Evolutionary conservation across 1,140 invertebrate species (phyloP).

Genomic region (Cyclina sinensis): DNA sequence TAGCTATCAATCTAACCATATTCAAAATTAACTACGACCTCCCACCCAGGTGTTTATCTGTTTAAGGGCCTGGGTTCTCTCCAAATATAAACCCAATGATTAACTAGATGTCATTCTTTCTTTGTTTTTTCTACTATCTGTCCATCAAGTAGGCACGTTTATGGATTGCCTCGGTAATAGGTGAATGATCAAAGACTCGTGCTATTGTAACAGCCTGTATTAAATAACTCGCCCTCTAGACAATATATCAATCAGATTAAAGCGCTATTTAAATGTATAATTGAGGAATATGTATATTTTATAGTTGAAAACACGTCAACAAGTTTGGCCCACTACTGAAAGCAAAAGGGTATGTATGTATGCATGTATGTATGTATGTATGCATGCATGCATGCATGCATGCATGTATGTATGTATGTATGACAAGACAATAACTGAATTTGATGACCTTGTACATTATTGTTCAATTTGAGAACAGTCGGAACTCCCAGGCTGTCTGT

Average conservation of each 20-base stretch:
- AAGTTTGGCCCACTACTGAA: no score
- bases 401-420: no score
- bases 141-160: slow-evolving; percentile 17
- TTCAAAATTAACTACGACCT: slow-evolving; percentile 36
- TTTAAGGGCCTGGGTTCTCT: slow-evolving; percentile 46
- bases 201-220: background rate
- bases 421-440: no score
- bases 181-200: slow-evolving; percentile 49
- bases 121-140: slow-evolving; percentile 40
- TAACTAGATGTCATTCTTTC: slow-evolving; percentile 28
- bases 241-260: slow-evolving; percentile 3
- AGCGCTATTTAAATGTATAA: background rate
- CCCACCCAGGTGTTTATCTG: slow-evolving; percentile 49
- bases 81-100: slow-evolving; percentile 51
- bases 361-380: no score
- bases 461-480: no score
- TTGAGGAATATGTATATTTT: no score
- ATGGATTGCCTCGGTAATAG: background rate
- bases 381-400: no score
- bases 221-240: background rate
- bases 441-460: no score
- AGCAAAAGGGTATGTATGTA: no score
- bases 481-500: no score
- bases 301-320: no score
- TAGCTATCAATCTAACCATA: background rate